These are phyloP conservation scores for Neolamprologus hecqui DNA, from an alignment of 2,113 vertebrate species.

Conservation along the genomic window DNA sequence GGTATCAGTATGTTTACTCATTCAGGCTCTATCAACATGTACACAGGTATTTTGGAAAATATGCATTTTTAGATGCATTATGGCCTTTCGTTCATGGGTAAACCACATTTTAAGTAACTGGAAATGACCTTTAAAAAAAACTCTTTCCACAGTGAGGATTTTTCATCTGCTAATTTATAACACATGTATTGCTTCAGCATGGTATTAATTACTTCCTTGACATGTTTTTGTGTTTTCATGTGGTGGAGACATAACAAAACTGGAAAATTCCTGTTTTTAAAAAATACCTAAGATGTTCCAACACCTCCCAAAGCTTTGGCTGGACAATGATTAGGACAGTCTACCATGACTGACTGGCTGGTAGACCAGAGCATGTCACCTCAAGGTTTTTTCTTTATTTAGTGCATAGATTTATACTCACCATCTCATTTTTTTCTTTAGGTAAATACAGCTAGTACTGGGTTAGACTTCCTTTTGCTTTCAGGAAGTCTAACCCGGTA, in stretches of 20 bases:
- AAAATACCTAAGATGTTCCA: not conserved
- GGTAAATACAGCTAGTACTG: not conserved
- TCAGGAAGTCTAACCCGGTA: not conserved
- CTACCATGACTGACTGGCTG: not conserved
- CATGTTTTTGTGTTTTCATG: not conserved
- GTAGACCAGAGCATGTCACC: not conserved
- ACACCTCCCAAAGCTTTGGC: not conserved
- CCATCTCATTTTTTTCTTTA: not conserved
- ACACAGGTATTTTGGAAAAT: not conserved
- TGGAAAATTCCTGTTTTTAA: not conserved
- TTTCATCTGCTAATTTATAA: not conserved
- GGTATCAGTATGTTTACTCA: not conserved
- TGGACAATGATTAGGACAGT: not conserved
- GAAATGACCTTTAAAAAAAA: not conserved
- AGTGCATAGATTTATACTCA: not conserved
- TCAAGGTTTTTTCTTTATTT: not conserved
- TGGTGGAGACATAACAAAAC: not conserved
- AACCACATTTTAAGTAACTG: not conserved
- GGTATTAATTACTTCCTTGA: not conserved
- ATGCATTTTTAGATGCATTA: rapidly evolving
- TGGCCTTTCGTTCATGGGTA: not conserved
- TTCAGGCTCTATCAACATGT: not conserved
- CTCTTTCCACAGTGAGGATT: not conserved
- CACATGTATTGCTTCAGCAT: not conserved
- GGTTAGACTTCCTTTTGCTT: not conserved